These are phyloP conservation scores for Periparus ater DNA, from an alignment of 2,797 vertebrate species.

Conservation along the genomic window DNA sequence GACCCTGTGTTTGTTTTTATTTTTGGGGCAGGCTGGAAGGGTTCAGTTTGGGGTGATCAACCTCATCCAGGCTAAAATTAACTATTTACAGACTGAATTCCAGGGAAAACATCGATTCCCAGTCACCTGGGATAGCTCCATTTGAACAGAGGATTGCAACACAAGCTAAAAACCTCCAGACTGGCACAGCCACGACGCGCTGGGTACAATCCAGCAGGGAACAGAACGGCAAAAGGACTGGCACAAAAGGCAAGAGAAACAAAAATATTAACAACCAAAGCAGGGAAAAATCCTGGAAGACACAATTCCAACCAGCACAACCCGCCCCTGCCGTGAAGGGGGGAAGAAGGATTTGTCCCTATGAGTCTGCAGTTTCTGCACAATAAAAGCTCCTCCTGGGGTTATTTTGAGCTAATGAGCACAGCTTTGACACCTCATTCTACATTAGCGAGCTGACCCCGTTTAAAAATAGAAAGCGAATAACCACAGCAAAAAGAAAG, in stretches of 20 bases:
- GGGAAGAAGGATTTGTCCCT: not conserved
- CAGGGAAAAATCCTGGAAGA: not conserved
- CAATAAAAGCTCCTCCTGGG: not conserved
- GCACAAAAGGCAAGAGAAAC: not conserved
- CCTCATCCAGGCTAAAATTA: not conserved
- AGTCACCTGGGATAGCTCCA: not conserved
- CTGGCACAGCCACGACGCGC: not conserved
- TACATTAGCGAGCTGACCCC: not conserved
- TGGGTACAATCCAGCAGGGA: not conserved
- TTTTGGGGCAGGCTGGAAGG: not conserved
- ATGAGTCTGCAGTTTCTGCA: not conserved
- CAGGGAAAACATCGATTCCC: not conserved
- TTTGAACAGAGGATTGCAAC: not conserved
- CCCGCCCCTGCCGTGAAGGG: not conserved
- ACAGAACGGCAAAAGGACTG: not conserved
- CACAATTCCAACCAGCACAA: fast-evolving
- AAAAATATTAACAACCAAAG: not conserved
- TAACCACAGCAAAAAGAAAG: fast-evolving
- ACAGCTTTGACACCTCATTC: not conserved
- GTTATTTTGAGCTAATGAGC: not conserved
- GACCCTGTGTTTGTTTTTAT: fast-evolving
- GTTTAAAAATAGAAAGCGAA: not conserved
- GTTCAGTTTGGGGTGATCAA: not conserved
- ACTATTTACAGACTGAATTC: not conserved
- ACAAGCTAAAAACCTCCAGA: not conserved